Conservation (phyloP, 2,113 vertebrate species). For the Casuarius casuarius region DNA sequence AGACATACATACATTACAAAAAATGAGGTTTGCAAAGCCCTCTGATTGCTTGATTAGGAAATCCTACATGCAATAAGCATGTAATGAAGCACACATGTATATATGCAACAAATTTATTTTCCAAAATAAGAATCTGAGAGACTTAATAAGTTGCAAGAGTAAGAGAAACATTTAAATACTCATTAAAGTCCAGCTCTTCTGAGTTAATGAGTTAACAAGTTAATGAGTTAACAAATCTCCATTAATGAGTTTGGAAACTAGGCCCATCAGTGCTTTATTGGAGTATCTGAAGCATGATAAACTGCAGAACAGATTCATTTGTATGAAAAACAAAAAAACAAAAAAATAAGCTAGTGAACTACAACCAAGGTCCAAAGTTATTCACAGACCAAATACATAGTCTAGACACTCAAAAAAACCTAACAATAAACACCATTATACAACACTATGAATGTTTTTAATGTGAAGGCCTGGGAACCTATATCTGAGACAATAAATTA, state of each 20-base stretch:
- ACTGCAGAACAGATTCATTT: neutral
- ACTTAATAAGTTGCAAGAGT: neutral
- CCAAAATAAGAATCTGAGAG: neutral
- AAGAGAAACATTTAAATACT: neutral
- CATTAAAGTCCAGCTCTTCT: neutral
- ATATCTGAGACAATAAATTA: conserved; percentile 8
- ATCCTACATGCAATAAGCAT: neutral
- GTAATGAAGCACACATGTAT: neutral
- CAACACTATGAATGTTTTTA: conserved; percentile 1
- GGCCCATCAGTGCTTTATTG: neutral
- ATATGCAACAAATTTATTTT: neutral
- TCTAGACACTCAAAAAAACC: neutral
- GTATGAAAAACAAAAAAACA: neutral
- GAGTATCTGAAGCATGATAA: neutral
- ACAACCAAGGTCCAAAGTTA: neutral
- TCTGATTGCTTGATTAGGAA: neutral
- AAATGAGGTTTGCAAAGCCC: neutral
- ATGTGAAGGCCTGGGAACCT: neutral
- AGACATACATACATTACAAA: neutral
- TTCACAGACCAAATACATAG: neutral
- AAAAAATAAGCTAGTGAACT: neutral
- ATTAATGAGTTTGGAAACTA: neutral
- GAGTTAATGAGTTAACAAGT: neutral
- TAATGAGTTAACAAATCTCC: neutral
- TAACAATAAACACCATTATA: neutral